Evolutionary conservation across 2,113 vertebrate species (phyloP), one percentile per base, ranked within the genome.

Genomic region (Periophthalmodon schlosseri): DNA sequence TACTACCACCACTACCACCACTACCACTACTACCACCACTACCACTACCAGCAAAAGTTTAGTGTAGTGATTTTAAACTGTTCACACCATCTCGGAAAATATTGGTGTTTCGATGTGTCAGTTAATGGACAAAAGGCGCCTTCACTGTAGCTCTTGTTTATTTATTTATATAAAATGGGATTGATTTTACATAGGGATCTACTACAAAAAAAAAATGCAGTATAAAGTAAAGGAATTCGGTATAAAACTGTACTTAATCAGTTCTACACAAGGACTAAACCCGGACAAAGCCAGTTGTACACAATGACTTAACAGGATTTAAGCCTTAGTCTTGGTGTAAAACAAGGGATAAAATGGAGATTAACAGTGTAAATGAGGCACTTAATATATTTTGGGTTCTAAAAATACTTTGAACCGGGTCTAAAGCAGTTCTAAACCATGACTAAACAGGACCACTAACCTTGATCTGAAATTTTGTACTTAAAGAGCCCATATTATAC

Each of bases 1-100:
- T n/a, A n/a, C n/a, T n/a, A n/a, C n/a, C n/a, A n/a, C n/a, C n/a
- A n/a, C n/a, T n/a, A n/a, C n/a, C n/a, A n/a, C n/a, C n/a, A n/a
- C n/a, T n/a, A n/a, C n/a, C n/a, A n/a, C n/a, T n/a, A n/a, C n/a
- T n/a, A n/a, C n/a, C n/a, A n/a, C n/a, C n/a, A n/a, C n/a, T n/a
- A n/a, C n/a, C n/a, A n/a, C n/a, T n/a, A n/a, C n/a, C n/a, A 68
- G 65, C 86, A 78, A 80, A 85, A 87, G 66, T 36, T 36, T 65
- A 65, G 34, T 65, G 33, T 12, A 65, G 60, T 63, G 60, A 34
- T 63, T 63, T 60, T 28, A 60, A 60, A 15, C 23, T 60, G 24
- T 63, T 63, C 60, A 34, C 60, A 63, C 60, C 60, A 16, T 24
- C 60, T 63, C 15, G 15, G 24, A 63, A 63, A 63, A 63, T 63